These are phyloP conservation scores for Diadophis punctatus DNA, from an alignment of 2,113 vertebrate genomes.

Conservation along the genomic window DNA sequence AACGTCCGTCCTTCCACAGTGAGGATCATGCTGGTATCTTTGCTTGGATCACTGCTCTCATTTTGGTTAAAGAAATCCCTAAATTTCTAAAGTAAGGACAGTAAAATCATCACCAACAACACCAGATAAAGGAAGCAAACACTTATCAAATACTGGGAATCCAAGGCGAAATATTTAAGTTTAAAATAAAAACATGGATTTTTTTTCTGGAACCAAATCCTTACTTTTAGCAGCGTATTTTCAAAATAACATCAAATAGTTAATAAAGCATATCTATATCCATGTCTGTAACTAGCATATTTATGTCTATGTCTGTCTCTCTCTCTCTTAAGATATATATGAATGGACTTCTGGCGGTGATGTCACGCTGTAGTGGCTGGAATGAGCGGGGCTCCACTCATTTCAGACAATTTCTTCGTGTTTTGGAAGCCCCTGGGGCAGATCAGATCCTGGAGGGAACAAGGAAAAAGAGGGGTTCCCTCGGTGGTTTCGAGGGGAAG, in stretches of 20 bases:
- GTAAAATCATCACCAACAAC: not conserved
- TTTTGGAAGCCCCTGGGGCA: too few relatives aligned
- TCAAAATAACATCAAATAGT: not conserved
- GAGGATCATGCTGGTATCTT: slow-evolving; percentile 93
- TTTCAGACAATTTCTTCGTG: too few relatives aligned
- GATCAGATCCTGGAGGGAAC: too few relatives aligned
- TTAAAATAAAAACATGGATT: not conserved
- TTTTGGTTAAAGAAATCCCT: slow-evolving; percentile 96
- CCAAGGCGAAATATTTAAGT: not conserved
- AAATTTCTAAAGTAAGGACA: slow-evolving; percentile 83
- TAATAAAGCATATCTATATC: not conserved
- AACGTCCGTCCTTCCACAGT: slow-evolving; percentile 92
- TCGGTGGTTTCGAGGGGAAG: too few relatives aligned
- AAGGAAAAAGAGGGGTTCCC: too few relatives aligned
- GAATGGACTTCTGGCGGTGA: too few relatives aligned
- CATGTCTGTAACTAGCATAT: not conserved
- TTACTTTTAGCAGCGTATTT: not conserved
- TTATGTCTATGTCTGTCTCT: not conserved
- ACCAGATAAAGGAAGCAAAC: not conserved
- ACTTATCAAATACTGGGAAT: not conserved
- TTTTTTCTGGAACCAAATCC: not conserved
- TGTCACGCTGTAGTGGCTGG: too few relatives aligned
- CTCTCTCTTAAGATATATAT: too few relatives aligned
- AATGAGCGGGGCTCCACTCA: too few relatives aligned
- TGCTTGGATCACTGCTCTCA: slow-evolving; percentile 83